Base-by-base conservation (phyloP, 2,888 invertebrate species). In the Neoaliturus tenellus region DNA sequence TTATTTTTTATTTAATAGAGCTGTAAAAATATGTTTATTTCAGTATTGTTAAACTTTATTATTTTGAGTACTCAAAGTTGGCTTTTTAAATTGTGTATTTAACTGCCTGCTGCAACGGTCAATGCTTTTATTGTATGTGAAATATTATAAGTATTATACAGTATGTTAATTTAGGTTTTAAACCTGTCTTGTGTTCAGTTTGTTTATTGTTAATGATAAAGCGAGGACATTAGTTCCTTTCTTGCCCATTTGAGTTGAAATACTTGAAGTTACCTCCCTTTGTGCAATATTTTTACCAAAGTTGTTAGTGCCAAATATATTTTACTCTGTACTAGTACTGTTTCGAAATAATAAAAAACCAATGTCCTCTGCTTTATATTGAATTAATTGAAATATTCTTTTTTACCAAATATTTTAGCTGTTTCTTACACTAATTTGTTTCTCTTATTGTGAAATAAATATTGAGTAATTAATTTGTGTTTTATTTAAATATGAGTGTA, bases 361-460 rank as follows among this genome's bases (percentile, higher is more conserved):
- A 82, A 55, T 82, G 82, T 73, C 82, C 82, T 82, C 73, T 28
- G 58, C 82, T 82, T 67, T 69, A 44, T n/a, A n/a, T 25, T 17
- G 48, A 81, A 82, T 25, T 23, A 28, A 44, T 82, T 31, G 48
- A 55, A 51, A 20, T 82, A 44, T 80, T 69, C 6, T 20, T 82
- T 71, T 82, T 82, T 82, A 71, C 51, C 35, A 14, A 55, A 73
- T 33, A 69, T 81, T 71, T 83, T 85, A 41, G 62, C 82, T 85
- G 62, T 80, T 82, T 75, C 44, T 84, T 82, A 83, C 71, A 83
- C 80, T 82, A 78, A 81, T 81, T 81, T 84, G 82, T 85, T 85
- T 85, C 80, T 85, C 82, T 85, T 78, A 85, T 80, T 85, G 83
- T 83, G 85, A 80, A 83, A 85, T 71, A 71, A 41, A 71, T 28